phyloP scores from a whole-genome alignment of 2,797 vertebrate species.

The Okamejei kenojei region DNA sequence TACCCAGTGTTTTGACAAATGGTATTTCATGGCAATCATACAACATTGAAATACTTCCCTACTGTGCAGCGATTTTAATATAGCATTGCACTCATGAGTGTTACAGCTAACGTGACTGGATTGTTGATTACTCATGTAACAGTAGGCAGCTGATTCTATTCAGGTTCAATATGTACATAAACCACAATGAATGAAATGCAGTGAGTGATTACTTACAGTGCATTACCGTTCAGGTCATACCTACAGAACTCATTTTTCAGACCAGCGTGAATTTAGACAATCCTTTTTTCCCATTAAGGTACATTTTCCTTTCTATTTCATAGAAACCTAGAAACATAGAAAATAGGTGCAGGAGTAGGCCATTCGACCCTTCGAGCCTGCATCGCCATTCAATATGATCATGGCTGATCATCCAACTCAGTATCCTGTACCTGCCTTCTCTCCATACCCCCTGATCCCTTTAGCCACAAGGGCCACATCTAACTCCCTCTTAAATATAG shows the following conservation, averaged over 20 bases:
- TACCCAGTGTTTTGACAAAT: background rate
- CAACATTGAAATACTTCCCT: background rate
- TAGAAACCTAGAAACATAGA: too few relatives aligned
- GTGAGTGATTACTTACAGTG: conserved; percentile 7
- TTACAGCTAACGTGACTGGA: background rate
- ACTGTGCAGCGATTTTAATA: conserved; percentile 25
- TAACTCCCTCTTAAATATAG: too few relatives aligned
- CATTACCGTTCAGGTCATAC: conserved; percentile 1
- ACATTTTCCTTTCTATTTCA: background rate
- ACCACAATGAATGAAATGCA: conserved; percentile 14
- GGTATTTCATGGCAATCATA: conserved; percentile 5
- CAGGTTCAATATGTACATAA: background rate
- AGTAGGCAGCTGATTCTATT: conserved; percentile 8
- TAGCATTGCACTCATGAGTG: background rate
- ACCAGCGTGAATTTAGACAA: background rate
- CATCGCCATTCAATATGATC: too few relatives aligned
- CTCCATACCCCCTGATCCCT: too few relatives aligned
- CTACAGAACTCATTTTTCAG: conserved; percentile 8
- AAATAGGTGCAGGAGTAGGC: too few relatives aligned
- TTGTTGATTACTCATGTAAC: conserved; percentile 8
- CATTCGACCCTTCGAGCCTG: too few relatives aligned
- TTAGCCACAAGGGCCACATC: too few relatives aligned
- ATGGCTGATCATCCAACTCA: too few relatives aligned
- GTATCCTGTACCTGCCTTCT: too few relatives aligned
- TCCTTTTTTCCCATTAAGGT: conserved; percentile 22